A percentile compares a stretch with the other conserved stretches of the same genome.
These are phyloP conservation scores for Phataginus tetradactyla DNA, from an alignment of 2,797 vertebrate genomes.

Conservation along the genomic window DNA sequence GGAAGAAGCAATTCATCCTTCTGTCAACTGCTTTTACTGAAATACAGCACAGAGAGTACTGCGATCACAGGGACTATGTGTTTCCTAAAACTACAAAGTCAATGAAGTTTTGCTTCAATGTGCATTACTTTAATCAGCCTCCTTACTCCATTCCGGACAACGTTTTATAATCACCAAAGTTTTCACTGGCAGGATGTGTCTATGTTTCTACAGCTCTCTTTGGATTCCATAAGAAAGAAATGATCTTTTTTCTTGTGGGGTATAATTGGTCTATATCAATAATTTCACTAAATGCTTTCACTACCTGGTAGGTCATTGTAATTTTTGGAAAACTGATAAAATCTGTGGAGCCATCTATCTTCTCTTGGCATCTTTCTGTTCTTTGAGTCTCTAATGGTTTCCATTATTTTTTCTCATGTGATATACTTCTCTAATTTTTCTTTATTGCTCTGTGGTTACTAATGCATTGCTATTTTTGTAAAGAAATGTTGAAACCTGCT, in stretches of 20 bases:
- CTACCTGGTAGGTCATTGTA: not conserved
- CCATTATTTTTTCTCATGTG: constrained; percentile 61
- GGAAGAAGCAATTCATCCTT: not conserved
- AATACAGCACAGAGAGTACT: not conserved
- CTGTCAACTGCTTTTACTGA: not conserved
- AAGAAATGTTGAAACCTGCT: constrained; percentile 45
- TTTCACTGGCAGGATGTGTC: not conserved
- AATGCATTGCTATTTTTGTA: constrained; percentile 62
- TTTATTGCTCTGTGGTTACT: constrained; percentile 68
- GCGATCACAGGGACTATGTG: not conserved
- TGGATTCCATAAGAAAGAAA: constrained; percentile 33
- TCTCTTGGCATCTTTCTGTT: constrained; percentile 27
- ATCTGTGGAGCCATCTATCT: constrained; percentile 31
- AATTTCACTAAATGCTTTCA: constrained; percentile 51
- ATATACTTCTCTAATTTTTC: constrained; percentile 67
- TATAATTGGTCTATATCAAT: constrained; percentile 20
- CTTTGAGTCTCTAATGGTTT: constrained; percentile 65
- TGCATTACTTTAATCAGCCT: not conserved
- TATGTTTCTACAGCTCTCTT: not conserved
- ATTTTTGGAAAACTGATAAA: constrained; percentile 53
- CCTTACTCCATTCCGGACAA: not conserved
- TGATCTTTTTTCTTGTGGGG: constrained; percentile 10
- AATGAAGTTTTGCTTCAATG: not conserved
- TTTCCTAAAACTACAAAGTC: not conserved
- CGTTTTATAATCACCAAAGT: not conserved